Evolutionary conservation across 2,113 vertebrate genomes (phyloP), one percentile per base, ranked within the genome.

Genomic region (Ptychochromis oligacanthus): DNA sequence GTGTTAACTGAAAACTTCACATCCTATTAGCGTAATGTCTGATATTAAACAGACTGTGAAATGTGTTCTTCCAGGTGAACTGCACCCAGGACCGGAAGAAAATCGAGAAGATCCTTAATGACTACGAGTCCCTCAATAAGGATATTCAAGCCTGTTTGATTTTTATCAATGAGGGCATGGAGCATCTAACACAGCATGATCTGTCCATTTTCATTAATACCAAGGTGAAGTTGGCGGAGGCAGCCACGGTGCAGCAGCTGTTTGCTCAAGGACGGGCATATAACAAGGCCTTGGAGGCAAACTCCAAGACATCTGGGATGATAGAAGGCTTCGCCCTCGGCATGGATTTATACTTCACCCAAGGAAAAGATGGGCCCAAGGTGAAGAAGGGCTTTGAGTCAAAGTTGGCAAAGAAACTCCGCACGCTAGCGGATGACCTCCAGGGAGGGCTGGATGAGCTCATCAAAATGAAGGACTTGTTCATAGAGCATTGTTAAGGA

Each of bases 281-380:
- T 43, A 36, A 65, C 9, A 40, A 0, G 15, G 61, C 0, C 24
- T 28, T 52, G 18, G 80, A 85, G 4, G 74, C 12, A 5, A 80
- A 80, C 54, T 74, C 7, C 0, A 83, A 76, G n/a, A 0, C 72
- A 0, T 79, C 57, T 1, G 76, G 81, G 13, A 4, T 82, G 3
- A 76, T 94, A 8, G 2, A 88, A 5, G 88, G 81, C 4, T 88
- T 93, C 3, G 72, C 78, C 2, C 57, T 85, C 0, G 79, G 80
- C 24, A 76, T 94, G 65, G 87, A 93, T 43, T 28, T 67, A 4
- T 93, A 77, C 80, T 93, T 81, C 34, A 58, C 2, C 4, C 12
- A 89, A 8, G 85, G 8, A 7, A 88, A 92, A 38, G 18, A 92
- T 17, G 54, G 58, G 4, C 11, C 26, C 17, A 84, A 43, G 5